Base-by-base conservation (phyloP, 2,888 invertebrate genomes). In the Julus scandinavius region DNA sequence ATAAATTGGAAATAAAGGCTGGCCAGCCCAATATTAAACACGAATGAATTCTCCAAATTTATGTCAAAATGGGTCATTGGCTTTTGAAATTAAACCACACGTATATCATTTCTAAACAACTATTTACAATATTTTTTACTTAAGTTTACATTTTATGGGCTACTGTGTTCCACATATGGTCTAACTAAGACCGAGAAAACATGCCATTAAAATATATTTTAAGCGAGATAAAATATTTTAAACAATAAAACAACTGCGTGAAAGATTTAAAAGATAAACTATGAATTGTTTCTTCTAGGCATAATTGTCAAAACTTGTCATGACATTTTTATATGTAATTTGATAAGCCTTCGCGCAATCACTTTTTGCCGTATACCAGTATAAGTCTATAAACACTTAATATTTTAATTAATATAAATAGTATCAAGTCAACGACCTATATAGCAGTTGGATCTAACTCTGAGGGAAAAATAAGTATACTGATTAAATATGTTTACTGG, bases 41-140 rank as follows among this genome's bases (percentile, higher is more conserved):
- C 20, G 11, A 72, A 72, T 29, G n/a, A 72, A 29, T 29, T 29
- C 29, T 38, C 38, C 13, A 80, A 80, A 80, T 38, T 29, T 72
- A 29, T 80, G 80, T 40, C 80, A 80, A 80, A 80, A 80, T 40
- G 15, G 80, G 80, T 80, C 38, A 40, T 80, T 80, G 80, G 29
- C 80, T 38, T 72, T 72, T 38, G 38, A 15, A 80, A 13, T 80
- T 29, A 80, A 80, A 38, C 80, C 80, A 29, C 80, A 80, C 13
- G 38, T 72, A 72, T 72, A 72, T 29, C 72, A 72, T 72, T 72
- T n/a, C 11, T 29, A 11, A 15, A 72, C 29, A 38, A 2, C 38
- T 80, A 38, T 80, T 80, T 80, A 72, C 72, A 72, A 72, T 29
- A 58, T n/a, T 29, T 80, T 80, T 80, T 38, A 38, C 13, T 9